Evolutionary conservation across 2,888 invertebrate genomes (phyloP).

Genomic region (Agrochola litura): DNA sequence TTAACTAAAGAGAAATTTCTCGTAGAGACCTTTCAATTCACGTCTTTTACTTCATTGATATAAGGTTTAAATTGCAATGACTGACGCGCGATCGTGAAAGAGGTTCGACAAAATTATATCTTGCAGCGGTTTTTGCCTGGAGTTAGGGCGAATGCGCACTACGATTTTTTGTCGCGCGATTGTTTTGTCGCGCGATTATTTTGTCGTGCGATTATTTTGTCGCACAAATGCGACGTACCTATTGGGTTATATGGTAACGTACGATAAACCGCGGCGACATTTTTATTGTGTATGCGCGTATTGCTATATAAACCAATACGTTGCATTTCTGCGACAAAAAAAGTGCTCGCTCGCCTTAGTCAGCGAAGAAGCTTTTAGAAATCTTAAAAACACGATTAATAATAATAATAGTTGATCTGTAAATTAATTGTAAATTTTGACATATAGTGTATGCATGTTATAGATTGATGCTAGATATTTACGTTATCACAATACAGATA

Average conservation of each 20-base stretch:
- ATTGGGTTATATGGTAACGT: not conserved
- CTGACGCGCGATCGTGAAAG: not conserved
- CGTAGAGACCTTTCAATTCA: not conserved
- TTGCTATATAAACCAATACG: not conserved
- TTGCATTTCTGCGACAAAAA: not conserved
- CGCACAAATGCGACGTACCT: not conserved
- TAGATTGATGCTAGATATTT: constrained; percentile 70
- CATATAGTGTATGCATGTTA: constrained; percentile 69
- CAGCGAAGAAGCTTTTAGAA: not conserved
- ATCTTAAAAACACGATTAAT: constrained; percentile 29
- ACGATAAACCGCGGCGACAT: no score
- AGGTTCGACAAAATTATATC: not conserved
- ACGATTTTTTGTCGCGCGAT: not conserved
- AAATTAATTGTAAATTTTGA: constrained; percentile 75
- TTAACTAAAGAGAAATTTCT: not conserved
- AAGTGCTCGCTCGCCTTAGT: not conserved
- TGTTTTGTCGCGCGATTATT: not conserved
- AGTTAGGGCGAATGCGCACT: not conserved
- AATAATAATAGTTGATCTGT: constrained; percentile 59
- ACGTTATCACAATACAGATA: constrained; percentile 68
- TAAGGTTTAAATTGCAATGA: constrained; percentile 10
- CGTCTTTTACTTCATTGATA: not conserved
- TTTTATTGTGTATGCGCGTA: no score
- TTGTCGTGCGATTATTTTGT: not conserved
- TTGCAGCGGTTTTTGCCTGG: not conserved